Conservation (phyloP, 2,888 invertebrate species). For the Platypus cylindrus region DNA sequence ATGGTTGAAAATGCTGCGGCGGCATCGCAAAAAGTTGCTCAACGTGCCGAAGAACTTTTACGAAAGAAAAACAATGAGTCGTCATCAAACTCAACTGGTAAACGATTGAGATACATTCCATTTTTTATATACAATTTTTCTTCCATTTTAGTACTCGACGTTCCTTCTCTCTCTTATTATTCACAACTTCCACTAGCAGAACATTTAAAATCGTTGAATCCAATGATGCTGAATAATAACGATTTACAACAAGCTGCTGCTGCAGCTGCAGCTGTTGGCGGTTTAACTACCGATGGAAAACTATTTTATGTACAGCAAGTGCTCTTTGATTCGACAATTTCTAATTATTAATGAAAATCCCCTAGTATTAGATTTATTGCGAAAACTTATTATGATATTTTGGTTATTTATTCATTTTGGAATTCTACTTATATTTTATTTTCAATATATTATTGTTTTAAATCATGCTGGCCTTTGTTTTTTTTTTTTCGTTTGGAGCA, state of each 20-base stretch:
- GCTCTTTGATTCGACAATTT: slow-evolving; percentile 10
- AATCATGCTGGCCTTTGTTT: too few species aligned
- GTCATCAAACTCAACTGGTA: too few species aligned
- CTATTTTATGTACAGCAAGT: slow-evolving; percentile 9
- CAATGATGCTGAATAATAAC: neutral
- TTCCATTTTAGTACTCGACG: neutral
- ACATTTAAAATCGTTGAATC: neutral
- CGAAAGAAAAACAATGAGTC: too few species aligned
- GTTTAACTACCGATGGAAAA: slow-evolving; percentile 3
- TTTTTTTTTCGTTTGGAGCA: too few species aligned
- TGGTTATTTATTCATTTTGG: too few species aligned
- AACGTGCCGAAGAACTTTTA: slow-evolving; percentile 16
- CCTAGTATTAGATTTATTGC: too few species aligned
- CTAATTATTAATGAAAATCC: too few species aligned
- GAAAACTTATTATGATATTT: too few species aligned
- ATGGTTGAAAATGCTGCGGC: slow-evolving; percentile 29
- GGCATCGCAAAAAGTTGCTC: slow-evolving; percentile 21
- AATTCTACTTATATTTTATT: too few species aligned
- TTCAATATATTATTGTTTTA: too few species aligned
- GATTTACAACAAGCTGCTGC: slow-evolving; percentile 2
- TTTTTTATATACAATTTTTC: neutral
- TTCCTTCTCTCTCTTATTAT: neutral
- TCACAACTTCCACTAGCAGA: slow-evolving; percentile 1
- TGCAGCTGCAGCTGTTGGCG: neutral
- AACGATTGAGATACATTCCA: neutral